phyloP scores from a whole-genome alignment of 1,140 invertebrate species.

The Cardiocondyla obscurior region DNA sequence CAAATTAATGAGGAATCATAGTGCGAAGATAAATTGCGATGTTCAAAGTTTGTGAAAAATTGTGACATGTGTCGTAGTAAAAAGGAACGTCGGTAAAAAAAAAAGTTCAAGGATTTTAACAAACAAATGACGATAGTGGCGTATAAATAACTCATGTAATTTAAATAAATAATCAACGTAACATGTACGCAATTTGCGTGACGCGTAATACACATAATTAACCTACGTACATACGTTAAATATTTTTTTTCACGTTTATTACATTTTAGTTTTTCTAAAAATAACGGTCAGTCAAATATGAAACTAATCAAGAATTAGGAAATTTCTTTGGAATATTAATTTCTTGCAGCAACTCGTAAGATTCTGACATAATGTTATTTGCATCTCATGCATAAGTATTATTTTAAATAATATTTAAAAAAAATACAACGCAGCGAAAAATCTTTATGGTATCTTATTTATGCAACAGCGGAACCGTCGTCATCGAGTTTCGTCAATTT shows the following conservation, averaged over 20 bases:
- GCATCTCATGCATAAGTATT: neutral
- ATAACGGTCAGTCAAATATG: neutral
- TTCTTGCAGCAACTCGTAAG: neutral
- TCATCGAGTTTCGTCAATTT: slow-evolving; percentile 53
- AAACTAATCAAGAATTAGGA: neutral
- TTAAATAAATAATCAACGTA: neutral
- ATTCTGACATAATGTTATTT: neutral
- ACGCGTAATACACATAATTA: neutral
- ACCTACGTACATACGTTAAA: neutral
- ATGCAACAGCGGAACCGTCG: neutral
- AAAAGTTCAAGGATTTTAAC: neutral
- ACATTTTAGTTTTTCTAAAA: neutral
- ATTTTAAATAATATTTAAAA: neutral
- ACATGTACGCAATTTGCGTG: neutral
- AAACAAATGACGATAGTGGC: neutral
- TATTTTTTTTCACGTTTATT: neutral
- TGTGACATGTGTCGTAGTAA: neutral
- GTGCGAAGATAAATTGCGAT: slow-evolving; percentile 8
- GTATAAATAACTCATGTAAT: neutral
- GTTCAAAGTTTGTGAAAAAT: slow-evolving; percentile 25
- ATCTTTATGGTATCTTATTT: neutral
- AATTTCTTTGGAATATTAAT: neutral
- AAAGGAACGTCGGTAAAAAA: neutral
- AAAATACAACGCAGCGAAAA: neutral
- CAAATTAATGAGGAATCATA: neutral